Evolutionary conservation across 2,888 invertebrate species (phyloP), one percentile per base, ranked within the genome.

Genomic region (Athalia cordata): DNA sequence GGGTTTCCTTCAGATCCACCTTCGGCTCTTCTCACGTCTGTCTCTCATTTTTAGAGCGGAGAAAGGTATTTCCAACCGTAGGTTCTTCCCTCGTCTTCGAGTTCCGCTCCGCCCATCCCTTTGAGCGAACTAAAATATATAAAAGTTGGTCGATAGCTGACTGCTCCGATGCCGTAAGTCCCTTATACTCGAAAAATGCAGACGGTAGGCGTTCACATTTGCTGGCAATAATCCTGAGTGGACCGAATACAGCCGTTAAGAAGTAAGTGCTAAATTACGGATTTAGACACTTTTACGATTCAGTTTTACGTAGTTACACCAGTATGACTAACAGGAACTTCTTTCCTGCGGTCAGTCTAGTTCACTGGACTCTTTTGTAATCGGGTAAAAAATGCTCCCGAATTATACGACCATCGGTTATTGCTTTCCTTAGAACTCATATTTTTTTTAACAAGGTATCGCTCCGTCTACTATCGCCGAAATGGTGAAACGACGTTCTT

Each of bases 271-370:
- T 83, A 81, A 84, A 78, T 84, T 83, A 83, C 79, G 79, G 80
- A 76, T 79, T 83, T 82, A 83, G 83, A 84, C 84, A 81, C 84
- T 85, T 85, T 85, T 84, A 85, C 84, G 84, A 83, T 82, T 81
- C 80, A 57, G 80, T 81, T 81, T 80, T 81, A 81, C 81, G 80
- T 59, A 59, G 75, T 50, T 62, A 43, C 50, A 29, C 29, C 29
- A 29, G 29, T 29, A 29, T 62, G 50, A 75, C 75, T 29, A 50
- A 75, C 49, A 50, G 49, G 52, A 64, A n/a, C 62, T 64, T 59
- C 75, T 61, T 55, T 55, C 70, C 47, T 57, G 43, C 57, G n/a
- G 29, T 43, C 43, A 47, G 47, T 55, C 59, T 7, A 52, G 43
- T 52, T 9, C 29, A 29, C 29, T 29, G 8, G 29, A 55, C 5